Base-by-base conservation (phyloP, 2,113 vertebrate genomes). In the Hepsetus odoe region DNA sequence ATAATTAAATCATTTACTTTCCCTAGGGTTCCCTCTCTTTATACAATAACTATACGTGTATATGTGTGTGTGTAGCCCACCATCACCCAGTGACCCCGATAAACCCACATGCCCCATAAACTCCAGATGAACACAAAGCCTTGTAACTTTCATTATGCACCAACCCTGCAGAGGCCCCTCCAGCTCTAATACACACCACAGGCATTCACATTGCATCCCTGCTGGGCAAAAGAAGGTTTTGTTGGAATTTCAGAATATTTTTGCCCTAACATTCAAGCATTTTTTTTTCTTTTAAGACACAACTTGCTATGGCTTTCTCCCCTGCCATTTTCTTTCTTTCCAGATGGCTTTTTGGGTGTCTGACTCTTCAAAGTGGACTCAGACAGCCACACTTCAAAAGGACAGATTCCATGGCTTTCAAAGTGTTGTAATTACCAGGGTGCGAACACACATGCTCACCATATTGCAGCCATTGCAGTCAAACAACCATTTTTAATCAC, bases 341-440 rank as follows among this genome's bases (percentile, higher is more conserved):
- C 90, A 90, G 81, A 90, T 87, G 88, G 84, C 77, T 42, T 77
- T 53, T 80, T 40, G 28, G 64, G 53, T 30, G 40, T 76, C 64
- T 72, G 70, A 74, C 75, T 80, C 85, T 87, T 89, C 75, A 86
- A 90, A 88, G 85, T 84, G 82, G 55, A 81, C 2, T 44, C 76
- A 75, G 78, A 82, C 73, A 0, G 80, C 70, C 71, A 16, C 49
- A 90, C 88, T 90, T 92, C 91, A 92, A 91, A 91, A 84, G 83
- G 74, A 80, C 62, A 33, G 86, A 85, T 83, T 85, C 86, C 79
- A 78, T 80, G 66, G 87, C 88, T 89, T 88, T 88, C 85, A 90
- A 88, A 87, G 86, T 88, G 88, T 84, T 84, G 90, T 87, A 90
- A 91, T 89, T 90, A 88, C 82, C 80, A 71, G 80, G 76, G 64